Conservation (phyloP, 2,113 vertebrate species). For the Procavia capensis region DNA sequence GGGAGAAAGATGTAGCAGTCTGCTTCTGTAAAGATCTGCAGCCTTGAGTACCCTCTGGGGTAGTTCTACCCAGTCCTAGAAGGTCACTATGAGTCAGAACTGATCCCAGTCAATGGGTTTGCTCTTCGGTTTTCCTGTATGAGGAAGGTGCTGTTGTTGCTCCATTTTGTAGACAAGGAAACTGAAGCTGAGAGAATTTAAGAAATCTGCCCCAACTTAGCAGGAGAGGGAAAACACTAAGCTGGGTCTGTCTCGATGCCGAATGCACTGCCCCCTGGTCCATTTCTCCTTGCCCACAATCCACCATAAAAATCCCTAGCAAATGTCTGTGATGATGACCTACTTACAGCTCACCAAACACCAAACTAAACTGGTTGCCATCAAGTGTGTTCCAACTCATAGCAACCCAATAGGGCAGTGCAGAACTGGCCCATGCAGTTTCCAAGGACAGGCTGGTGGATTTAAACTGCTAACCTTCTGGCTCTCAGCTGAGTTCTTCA, state of each 20-base stretch:
- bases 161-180: background rate
- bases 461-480: no score
- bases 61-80: background rate
- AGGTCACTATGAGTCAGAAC: background rate
- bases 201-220: background rate
- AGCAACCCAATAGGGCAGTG: no score
- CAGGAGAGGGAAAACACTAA: background rate
- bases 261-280: background rate
- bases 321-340: slow-evolving; percentile 14
- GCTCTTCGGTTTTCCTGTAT: background rate
- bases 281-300: background rate
- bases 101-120: background rate
- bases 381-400: no score
- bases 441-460: no score
- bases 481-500: no score
- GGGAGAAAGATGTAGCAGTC: background rate
- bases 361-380: no score
- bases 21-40: background rate
- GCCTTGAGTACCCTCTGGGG: background rate
- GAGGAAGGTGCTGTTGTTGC: background rate
- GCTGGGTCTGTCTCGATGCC: background rate
- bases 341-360: slow-evolving; percentile 13
- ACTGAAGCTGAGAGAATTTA: background rate
- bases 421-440: no score
- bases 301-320: background rate